Evolutionary conservation across 2,797 vertebrate species (phyloP).

Genomic region (Lerista edwardsae): DNA sequence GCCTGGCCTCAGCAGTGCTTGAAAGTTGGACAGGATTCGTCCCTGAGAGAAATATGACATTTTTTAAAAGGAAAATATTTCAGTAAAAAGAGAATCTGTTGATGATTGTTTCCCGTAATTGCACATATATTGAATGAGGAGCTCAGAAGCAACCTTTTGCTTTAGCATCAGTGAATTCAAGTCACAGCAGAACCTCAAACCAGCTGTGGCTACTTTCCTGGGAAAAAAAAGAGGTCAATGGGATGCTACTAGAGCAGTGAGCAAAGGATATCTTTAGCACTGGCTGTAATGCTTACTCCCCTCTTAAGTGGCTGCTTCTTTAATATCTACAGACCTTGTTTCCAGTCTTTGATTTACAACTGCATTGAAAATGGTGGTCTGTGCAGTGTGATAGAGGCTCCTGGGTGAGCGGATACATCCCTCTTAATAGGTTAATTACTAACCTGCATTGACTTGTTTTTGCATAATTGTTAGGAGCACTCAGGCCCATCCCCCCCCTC

Average conservation of each 20-base stretch:
- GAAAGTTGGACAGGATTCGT: too few species aligned
- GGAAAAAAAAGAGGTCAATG: not conserved
- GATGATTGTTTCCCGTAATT: not conserved
- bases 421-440: slow-evolving; percentile 79
- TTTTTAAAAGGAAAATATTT: not conserved
- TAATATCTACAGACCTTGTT: slow-evolving; percentile 54
- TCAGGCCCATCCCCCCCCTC: slow-evolving; percentile 69
- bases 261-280: slow-evolving; percentile 11
- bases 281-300: not conserved
- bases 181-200: not conserved
- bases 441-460: slow-evolving; percentile 80
- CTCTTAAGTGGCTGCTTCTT: slow-evolving; percentile 37
- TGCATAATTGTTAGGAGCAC: slow-evolving; percentile 68
- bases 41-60: not conserved
- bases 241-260: slow-evolving; percentile 14
- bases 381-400: slow-evolving; percentile 52
- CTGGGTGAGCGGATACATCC: slow-evolving; percentile 61
- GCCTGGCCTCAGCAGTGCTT: too few species aligned
- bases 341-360: slow-evolving; percentile 31
- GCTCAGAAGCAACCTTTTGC: not conserved
- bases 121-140: not conserved
- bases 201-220: not conserved
- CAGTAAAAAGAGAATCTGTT: not conserved
- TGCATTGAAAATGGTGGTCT: slow-evolving; percentile 42
- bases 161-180: not conserved